Evolutionary conservation across 2,888 invertebrate species (phyloP).

Genomic region (Calameuta idolon): DNA sequence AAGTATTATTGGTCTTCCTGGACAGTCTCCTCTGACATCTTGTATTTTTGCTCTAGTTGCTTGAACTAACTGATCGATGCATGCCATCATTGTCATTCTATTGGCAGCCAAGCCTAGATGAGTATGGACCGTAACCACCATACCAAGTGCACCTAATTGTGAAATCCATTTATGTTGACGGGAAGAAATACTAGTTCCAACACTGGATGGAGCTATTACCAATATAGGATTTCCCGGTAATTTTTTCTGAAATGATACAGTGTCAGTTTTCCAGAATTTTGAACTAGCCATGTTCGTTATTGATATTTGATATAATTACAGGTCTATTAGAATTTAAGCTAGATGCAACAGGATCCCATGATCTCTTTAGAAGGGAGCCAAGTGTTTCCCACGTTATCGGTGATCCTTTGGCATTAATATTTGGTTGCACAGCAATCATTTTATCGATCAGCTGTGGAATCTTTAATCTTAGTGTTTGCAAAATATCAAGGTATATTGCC

Average conservation of each 20-base stretch:
- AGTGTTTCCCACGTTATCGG: conserved; percentile 75
- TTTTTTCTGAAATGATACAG: conserved; percentile 68
- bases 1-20: conserved; percentile 79
- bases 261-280: not conserved
- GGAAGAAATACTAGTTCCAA: conserved; percentile 66
- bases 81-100: conserved; percentile 69
- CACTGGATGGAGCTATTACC: conserved; percentile 73
- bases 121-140: conserved; percentile 74
- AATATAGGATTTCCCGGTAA: conserved; percentile 78
- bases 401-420: conserved; percentile 66
- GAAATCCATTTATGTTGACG: conserved; percentile 79
- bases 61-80: conserved; percentile 75
- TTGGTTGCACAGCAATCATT: conserved; percentile 73
- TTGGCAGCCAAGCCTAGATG: conserved; percentile 66
- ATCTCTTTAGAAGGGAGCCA: conserved; percentile 74
- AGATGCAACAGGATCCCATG: conserved; percentile 80
- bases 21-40: conserved; percentile 76
- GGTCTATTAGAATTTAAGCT: conserved; percentile 73
- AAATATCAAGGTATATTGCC: conserved; percentile 80
- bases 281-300: not conserved
- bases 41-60: conserved; percentile 78
- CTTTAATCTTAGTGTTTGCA: conserved; percentile 78
- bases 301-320: conserved; percentile 61
- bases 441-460: conserved; percentile 80
- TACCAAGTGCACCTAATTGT: conserved; percentile 76